These are phyloP conservation scores for Ceratoteleas bidentatus DNA, from an alignment of 1,140 invertebrate species.

Conservation along the genomic window DNA sequence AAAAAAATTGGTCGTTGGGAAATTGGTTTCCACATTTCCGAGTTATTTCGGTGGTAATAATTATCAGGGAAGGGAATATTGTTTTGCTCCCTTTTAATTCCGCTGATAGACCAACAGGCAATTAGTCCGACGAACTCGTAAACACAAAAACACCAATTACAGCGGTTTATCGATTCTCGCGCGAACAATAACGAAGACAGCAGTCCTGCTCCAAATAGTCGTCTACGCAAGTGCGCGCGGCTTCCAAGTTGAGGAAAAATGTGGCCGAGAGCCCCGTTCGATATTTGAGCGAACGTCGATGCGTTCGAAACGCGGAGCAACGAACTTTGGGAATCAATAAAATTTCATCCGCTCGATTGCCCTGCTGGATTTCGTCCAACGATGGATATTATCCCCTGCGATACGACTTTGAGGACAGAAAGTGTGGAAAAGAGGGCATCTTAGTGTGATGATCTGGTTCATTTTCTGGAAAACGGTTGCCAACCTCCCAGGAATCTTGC, in stretches of 20 bases:
- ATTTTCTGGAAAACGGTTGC: no score
- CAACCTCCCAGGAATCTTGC: no score
- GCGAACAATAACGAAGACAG: slow-evolving; percentile 34
- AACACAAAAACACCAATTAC: slow-evolving; percentile 36
- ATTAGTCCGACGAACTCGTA: neutral
- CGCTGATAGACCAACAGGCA: neutral
- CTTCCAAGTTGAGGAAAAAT: slow-evolving; percentile 58
- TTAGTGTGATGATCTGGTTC: no score
- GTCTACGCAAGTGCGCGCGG: slow-evolving; percentile 61
- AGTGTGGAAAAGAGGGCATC: no score
- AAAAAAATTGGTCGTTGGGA: no score
- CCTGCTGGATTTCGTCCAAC: neutral
- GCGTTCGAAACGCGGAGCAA: slow-evolving; percentile 45
- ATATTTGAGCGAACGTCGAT: slow-evolving; percentile 53
- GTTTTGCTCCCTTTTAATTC: neutral
- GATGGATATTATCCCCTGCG: slow-evolving; percentile 10
- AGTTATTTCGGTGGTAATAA: no score
- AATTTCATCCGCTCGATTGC: slow-evolving; percentile 37
- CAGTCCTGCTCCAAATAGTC: slow-evolving; percentile 51
- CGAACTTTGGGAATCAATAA: slow-evolving; percentile 51
- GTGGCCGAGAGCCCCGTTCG: slow-evolving; percentile 55
- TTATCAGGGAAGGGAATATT: neutral
- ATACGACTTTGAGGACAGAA: no score
- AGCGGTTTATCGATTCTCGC: slow-evolving; percentile 39
- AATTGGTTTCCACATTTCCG: no score